A percentile compares a stretch with the other conserved stretches of the same genome.
These are phyloP conservation scores for Watsonalla cultraria DNA, from an alignment of 2,888 invertebrate genomes.

Conservation along the genomic window DNA sequence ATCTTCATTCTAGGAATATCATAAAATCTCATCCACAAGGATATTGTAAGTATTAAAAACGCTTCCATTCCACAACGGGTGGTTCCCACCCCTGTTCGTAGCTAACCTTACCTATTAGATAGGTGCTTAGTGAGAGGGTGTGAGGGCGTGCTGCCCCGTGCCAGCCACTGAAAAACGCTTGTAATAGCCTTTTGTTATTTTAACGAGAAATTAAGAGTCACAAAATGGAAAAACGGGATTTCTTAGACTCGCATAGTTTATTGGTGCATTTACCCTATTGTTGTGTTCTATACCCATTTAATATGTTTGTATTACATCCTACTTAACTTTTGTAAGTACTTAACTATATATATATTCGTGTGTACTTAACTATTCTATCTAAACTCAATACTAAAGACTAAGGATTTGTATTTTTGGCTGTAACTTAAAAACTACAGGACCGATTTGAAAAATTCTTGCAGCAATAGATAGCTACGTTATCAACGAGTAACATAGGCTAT, in stretches of 20 bases:
- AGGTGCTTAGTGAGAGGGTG: conserved; percentile 40
- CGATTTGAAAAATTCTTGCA: no score
- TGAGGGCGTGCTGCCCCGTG: conserved; percentile 43
- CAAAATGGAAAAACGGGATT: conserved; percentile 22
- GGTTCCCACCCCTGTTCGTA: conserved; percentile 10
- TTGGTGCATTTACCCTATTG: conserved; percentile 39
- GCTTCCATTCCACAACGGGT: conserved; percentile 2
- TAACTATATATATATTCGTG: not conserved
- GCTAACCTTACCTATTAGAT: conserved; percentile 44
- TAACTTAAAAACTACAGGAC: no score
- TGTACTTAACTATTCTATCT: no score
- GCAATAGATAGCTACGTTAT: no score
- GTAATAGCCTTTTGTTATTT: conserved; percentile 63
- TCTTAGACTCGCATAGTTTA: conserved; percentile 29
- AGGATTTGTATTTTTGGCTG: no score
- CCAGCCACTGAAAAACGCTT: conserved; percentile 56
- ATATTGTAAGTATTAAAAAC: not conserved
- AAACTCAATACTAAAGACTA: no score
- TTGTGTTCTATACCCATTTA: not conserved
- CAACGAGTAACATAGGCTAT: no score
- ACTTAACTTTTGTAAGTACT: not conserved
- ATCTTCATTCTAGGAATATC: no score
- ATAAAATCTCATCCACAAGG: not conserved
- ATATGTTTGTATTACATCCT: not conserved
- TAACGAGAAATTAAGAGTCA: conserved; percentile 58